Evolutionary conservation across 2,797 vertebrate species (phyloP).

Genomic region (Coilia nasus): DNA sequence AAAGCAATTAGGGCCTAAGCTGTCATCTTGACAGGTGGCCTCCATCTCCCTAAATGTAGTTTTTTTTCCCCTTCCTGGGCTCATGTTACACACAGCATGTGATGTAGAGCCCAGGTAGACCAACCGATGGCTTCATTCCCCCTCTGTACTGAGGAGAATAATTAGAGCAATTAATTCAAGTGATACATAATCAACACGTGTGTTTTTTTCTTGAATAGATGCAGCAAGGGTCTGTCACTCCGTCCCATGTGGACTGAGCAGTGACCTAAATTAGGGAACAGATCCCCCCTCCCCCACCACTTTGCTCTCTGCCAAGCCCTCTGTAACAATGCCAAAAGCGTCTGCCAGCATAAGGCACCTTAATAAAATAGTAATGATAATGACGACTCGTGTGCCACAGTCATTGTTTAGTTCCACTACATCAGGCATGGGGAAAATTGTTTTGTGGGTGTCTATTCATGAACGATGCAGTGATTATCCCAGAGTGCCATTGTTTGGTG

Average conservation of each 20-base stretch:
- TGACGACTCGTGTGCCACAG: constrained; percentile 68
- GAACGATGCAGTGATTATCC: constrained; percentile 46
- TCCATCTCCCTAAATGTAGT: constrained; percentile 62
- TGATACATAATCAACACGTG: constrained; percentile 72
- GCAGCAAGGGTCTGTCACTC: constrained; percentile 64
- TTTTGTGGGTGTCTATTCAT: constrained; percentile 18
- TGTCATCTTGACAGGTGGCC: constrained; percentile 70
- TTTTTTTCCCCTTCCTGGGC: constrained; percentile 21
- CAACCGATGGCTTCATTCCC: constrained; percentile 35
- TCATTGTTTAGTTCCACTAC: constrained; percentile 59
- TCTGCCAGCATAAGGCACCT: constrained; percentile 67
- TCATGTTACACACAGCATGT: constrained; percentile 41
- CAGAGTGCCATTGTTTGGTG: constrained; percentile 31
- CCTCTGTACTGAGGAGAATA: constrained; percentile 68
- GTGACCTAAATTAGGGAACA: constrained; percentile 78
- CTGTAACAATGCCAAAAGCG: constrained; percentile 61
- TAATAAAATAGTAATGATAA: constrained; percentile 79
- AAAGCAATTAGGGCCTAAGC: constrained; percentile 67
- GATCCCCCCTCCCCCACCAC: constrained; percentile 59
- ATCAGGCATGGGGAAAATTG: constrained; percentile 29
- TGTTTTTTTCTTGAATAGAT: constrained; percentile 70
- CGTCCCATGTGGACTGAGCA: constrained; percentile 67
- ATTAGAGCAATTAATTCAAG: constrained; percentile 79
- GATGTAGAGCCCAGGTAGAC: constrained; percentile 47
- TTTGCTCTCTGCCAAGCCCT: constrained; percentile 61